phyloP scores from a whole-genome alignment of 2,888 invertebrate species.

The Apodemia duryi region DNA sequence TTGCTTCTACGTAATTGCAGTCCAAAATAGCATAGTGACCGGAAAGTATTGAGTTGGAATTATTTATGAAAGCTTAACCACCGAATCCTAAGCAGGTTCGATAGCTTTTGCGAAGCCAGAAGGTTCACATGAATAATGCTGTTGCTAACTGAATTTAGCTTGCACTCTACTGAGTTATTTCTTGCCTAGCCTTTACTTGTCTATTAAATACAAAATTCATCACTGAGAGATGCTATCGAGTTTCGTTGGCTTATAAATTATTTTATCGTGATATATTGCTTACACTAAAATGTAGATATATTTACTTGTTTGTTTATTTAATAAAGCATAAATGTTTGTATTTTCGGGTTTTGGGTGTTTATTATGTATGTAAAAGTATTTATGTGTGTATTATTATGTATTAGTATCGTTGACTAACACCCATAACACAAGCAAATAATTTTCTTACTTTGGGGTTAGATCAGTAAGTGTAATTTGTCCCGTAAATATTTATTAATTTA shows the following conservation, averaged over 20 bases:
- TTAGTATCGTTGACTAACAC: too few species aligned
- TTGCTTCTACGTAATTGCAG: slow-evolving; percentile 1
- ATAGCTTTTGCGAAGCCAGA: slow-evolving; percentile 1
- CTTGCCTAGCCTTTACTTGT: background rate
- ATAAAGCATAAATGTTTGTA: too few species aligned
- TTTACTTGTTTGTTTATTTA: too few species aligned
- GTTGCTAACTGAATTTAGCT: background rate
- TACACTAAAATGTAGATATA: too few species aligned
- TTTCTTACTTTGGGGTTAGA: too few species aligned
- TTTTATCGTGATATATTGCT: too few species aligned
- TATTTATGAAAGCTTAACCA: slow-evolving; percentile 8
- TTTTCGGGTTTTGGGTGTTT: too few species aligned
- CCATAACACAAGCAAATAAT: too few species aligned
- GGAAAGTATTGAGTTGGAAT: slow-evolving; percentile 4
- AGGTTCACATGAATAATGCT: slow-evolving; percentile 7
- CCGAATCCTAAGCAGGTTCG: slow-evolving; percentile 13
- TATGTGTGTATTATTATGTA: too few species aligned
- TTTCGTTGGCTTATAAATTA: background rate
- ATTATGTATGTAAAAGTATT: too few species aligned
- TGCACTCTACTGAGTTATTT: background rate
- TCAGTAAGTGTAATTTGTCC: too few species aligned
- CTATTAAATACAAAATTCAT: background rate
- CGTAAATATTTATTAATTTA: too few species aligned
- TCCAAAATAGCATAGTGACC: slow-evolving; percentile 4
- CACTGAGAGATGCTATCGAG: background rate